Conservation (phyloP, 1,140 invertebrate genomes). For the Hyles euphorbiae region DNA sequence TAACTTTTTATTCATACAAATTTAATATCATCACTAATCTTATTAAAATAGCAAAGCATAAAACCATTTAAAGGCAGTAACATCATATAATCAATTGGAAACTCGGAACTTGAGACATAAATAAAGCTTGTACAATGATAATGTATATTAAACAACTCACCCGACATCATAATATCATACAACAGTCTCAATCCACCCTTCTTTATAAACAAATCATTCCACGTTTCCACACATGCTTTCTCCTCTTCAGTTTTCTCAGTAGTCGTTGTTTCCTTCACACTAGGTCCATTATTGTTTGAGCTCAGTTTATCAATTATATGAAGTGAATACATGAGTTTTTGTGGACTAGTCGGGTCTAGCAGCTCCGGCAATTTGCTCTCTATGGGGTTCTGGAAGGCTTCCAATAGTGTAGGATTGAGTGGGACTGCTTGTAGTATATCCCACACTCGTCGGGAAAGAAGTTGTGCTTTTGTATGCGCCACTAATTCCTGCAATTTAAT, state of each 20-base stretch:
- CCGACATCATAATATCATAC: slow-evolving; percentile 94
- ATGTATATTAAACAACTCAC: slow-evolving; percentile 56
- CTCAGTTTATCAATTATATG: slow-evolving; percentile 89
- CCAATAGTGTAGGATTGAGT: slow-evolving; percentile 88
- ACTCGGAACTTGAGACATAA: too few species aligned
- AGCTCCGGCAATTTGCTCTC: slow-evolving; percentile 82
- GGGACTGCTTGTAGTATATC: slow-evolving; percentile 94
- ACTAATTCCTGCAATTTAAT: slow-evolving; percentile 79
- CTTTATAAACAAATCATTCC: slow-evolving; percentile 89
- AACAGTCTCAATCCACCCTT: slow-evolving; percentile 90
- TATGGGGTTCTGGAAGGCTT: slow-evolving; percentile 87
- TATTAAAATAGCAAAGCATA: too few species aligned
- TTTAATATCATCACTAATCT: too few species aligned
- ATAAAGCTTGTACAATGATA: not conserved
- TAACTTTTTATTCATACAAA: too few species aligned
- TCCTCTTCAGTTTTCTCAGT: slow-evolving; percentile 64
- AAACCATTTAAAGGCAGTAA: too few species aligned
- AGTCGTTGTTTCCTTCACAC: slow-evolving; percentile 38
- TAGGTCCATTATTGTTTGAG: slow-evolving; percentile 44
- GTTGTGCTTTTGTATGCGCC: slow-evolving; percentile 91
- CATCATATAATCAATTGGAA: too few species aligned
- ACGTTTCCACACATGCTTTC: slow-evolving; percentile 70
- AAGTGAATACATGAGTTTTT: slow-evolving; percentile 96
- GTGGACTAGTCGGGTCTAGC: slow-evolving; percentile 90
- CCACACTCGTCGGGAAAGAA: slow-evolving; percentile 93